phyloP scores from a whole-genome alignment of 2,888 invertebrate genomes.

The Mythimna ferrago region DNA sequence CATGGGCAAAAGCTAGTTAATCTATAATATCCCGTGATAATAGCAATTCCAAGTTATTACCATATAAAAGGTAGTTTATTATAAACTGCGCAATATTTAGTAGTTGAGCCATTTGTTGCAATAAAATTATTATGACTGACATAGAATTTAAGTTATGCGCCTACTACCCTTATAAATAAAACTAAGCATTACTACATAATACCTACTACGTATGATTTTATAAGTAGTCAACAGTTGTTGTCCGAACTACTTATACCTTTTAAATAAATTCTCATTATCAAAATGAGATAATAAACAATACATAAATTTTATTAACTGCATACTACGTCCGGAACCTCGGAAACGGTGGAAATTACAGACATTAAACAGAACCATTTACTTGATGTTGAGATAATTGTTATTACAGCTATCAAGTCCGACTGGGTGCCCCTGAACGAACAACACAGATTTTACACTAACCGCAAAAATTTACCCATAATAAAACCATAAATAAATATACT shows the following conservation, averaged over 20 bases:
- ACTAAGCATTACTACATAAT: not conserved
- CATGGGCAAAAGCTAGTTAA: conserved; percentile 1
- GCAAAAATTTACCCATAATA: not conserved
- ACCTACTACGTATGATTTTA: not conserved
- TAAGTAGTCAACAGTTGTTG: too few species aligned
- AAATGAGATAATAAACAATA: not conserved
- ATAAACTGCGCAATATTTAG: not conserved
- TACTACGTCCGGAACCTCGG: conserved; percentile 28
- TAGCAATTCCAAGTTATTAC: conserved; percentile 1
- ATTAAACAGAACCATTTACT: conserved; percentile 39
- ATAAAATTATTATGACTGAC: conserved; percentile 11
- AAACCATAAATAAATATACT: too few species aligned
- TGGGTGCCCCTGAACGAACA: conserved; percentile 49
- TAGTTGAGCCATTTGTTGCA: not conserved
- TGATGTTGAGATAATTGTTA: conserved; percentile 49
- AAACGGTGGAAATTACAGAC: conserved; percentile 15
- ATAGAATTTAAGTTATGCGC: conserved; percentile 7
- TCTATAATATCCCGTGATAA: conserved; percentile 12
- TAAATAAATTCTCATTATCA: not conserved
- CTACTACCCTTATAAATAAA: not conserved
- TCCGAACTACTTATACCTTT: too few species aligned
- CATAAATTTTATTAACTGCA: conserved; percentile 11
- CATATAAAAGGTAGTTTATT: conserved; percentile 2
- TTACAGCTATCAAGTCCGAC: conserved; percentile 43
- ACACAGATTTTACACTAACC: conserved; percentile 5